Base-by-base conservation (phyloP, 2,113 vertebrate species). In the Malaclemys terrapin region DNA sequence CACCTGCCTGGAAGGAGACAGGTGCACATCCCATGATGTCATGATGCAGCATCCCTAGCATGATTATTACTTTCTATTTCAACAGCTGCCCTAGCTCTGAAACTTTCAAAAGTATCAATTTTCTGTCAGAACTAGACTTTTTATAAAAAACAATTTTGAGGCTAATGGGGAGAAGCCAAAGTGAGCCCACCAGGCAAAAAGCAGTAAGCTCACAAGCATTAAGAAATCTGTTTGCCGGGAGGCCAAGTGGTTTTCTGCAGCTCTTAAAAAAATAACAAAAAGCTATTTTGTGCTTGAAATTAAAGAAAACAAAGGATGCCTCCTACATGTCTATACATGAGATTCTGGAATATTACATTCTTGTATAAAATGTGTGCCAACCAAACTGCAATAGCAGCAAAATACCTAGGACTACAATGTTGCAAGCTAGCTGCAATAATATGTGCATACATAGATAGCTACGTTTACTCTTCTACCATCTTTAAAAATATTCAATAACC, bases 231-330 rank as follows among this genome's bases (percentile, higher is more conserved):
- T 76, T 82, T 95, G 94, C 95, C 96, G 95, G 95, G 75, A 93
- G 93, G 89, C 93, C 96, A 96, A 96, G 95, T 96, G 95, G 85
- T 81, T 92, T 92, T 89, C 92, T 87, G 82, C 89, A 93, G 89
- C 91, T 90, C 93, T 29, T 1, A 88, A 59, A 93, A 96, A 93
- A 96, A 94, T 20, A 65, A 29, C 45, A 50, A 93, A 82, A 94
- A 52, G 5, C 50, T 91, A 31, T 88, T 95, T 89, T 84, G 94
- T 94, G 69, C 82, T 91, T 85, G 88, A 95, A 97, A 96, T 65
- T 95, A 95, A 92, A 93, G 93, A 91, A 96, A 97, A 96, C 96
- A 97, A 97, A 95, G 93, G 87, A 82, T 90, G 93, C 53, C 84
- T 92, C 91, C 82, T 93, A 69, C 81, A 57, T 50, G 88, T 52